Evolutionary conservation across 2,113 vertebrate genomes (phyloP).

Genomic region (Mormyrus lacerda): DNA sequence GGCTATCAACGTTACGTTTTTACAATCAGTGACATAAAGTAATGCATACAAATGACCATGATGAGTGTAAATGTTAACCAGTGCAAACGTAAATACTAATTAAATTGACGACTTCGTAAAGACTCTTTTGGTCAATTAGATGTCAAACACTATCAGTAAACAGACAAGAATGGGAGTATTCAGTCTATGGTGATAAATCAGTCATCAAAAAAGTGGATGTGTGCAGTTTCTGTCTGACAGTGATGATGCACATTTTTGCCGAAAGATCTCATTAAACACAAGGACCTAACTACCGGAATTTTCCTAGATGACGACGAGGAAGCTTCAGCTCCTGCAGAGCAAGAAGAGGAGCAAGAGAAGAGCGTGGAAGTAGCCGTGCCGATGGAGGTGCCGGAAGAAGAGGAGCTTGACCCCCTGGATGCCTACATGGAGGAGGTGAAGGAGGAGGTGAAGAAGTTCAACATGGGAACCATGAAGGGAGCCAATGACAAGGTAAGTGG

Average conservation of each 20-base stretch:
- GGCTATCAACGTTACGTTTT: not conserved
- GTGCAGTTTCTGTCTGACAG: not conserved
- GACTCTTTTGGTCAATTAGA: not conserved
- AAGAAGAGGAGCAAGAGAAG: slow-evolving; percentile 66
- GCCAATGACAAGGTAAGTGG: slow-evolving; percentile 81
- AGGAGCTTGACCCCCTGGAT: slow-evolving; percentile 89
- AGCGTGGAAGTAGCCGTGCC: slow-evolving; percentile 51
- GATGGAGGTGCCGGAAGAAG: slow-evolving; percentile 69
- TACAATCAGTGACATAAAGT: not conserved
- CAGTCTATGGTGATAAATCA: not conserved
- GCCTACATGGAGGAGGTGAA: slow-evolving; percentile 99
- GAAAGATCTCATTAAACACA: not conserved
- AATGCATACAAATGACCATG: not conserved
- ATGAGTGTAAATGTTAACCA: not conserved
- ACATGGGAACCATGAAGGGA: slow-evolving; percentile 87
- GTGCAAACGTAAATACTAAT: not conserved
- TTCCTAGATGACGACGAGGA: slow-evolving; percentile 63
- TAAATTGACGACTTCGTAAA: not conserved
- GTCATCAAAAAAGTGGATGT: not conserved
- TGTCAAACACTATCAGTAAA: not conserved
- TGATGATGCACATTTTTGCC: not conserved
- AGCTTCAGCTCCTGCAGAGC: slow-evolving; percentile 44
- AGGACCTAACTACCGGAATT: not conserved
- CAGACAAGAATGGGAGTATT: not conserved
- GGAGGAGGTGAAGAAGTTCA: slow-evolving; percentile 98